phyloP scores from a whole-genome alignment of 2,888 invertebrate genomes.

The Asteroscopus sphinx region DNA sequence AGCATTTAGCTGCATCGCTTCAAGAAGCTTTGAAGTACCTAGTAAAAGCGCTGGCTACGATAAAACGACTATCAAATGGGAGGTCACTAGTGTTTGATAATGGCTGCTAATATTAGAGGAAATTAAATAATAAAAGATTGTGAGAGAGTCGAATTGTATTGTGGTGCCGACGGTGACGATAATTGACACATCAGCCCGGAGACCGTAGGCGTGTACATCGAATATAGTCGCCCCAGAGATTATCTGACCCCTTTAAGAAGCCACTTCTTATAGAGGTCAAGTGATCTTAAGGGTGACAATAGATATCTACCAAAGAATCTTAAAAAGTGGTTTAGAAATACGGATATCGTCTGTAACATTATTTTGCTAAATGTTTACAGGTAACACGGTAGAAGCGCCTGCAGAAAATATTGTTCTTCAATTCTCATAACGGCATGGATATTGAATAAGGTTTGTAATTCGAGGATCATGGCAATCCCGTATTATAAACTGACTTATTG shows the following conservation, averaged over 20 bases:
- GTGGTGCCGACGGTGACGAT: no score
- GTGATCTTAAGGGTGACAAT: no score
- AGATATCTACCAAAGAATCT: no score
- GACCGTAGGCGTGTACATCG: no score
- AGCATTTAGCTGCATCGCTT: slow-evolving; percentile 65
- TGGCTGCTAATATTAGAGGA: slow-evolving; percentile 14
- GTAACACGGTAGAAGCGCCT: neutral
- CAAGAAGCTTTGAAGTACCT: slow-evolving; percentile 53
- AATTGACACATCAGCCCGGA: no score
- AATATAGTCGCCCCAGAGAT: no score
- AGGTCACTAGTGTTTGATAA: slow-evolving; percentile 34
- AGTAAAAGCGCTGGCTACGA: slow-evolving; percentile 39
- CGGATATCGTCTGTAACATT: neutral
- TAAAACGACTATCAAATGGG: slow-evolving; percentile 45
- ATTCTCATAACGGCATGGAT: neutral
- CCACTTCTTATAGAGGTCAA: no score
- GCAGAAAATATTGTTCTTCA: neutral
- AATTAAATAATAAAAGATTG: slow-evolving; percentile 19
- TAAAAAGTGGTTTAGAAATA: no score
- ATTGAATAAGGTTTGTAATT: no score
- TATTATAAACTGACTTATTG: no score
- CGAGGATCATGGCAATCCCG: no score
- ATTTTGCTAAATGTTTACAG: neutral
- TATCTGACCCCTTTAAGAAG: no score
- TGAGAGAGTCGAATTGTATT: neutral